A percentile compares a stretch with the other conserved stretches of the same genome.
Conservation (phyloP, 2,113 vertebrate species). For the Scopus umbretta region DNA sequence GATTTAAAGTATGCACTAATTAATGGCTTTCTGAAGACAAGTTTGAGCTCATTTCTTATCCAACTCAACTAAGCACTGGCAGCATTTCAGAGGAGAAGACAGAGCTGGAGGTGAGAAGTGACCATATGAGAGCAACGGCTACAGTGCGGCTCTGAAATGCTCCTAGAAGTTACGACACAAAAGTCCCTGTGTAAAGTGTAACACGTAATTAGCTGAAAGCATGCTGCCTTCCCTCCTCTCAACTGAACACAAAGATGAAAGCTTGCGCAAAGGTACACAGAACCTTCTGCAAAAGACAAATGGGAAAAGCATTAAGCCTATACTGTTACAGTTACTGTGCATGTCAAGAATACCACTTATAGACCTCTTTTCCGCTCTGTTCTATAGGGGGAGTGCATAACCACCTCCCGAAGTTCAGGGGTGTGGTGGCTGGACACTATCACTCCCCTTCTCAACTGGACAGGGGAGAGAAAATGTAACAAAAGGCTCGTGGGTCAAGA, state of each 20-base stretch:
- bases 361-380: neutral
- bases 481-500: too few relatives aligned
- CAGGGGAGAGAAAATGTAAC: too few relatives aligned
- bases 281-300: neutral
- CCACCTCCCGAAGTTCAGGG: too few relatives aligned
- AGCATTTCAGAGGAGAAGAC: neutral
- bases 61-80: neutral
- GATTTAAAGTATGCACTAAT: neutral
- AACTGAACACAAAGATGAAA: neutral
- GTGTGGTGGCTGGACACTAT: too few relatives aligned
- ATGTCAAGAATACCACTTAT: neutral
- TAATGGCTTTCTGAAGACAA: neutral
- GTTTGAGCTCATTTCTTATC: neutral
- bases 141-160: fast-evolving
- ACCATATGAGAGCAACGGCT: fast-evolving
- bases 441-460: too few relatives aligned
- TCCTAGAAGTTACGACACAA: fast-evolving
- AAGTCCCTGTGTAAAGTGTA: neutral
- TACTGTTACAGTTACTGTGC: neutral
- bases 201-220: neutral
- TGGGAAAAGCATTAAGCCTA: neutral
- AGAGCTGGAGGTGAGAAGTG: neutral
- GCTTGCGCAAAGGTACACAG: neutral
- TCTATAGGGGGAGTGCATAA: neutral
- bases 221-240: neutral